Evolutionary conservation across 2,797 vertebrate genomes (phyloP).

Genomic region (Hemitrygon akajei): DNA sequence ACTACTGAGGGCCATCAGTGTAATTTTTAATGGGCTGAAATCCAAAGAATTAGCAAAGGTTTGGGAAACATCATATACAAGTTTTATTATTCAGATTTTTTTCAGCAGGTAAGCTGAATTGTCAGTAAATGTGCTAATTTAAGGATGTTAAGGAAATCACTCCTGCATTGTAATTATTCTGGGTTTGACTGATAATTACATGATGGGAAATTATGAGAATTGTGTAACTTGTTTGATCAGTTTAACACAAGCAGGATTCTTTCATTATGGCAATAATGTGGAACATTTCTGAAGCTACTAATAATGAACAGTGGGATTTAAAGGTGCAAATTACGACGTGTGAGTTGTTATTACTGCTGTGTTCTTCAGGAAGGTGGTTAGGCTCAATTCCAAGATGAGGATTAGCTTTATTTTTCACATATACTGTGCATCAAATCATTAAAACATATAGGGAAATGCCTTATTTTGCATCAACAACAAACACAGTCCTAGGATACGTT

Average conservation of each 20-base stretch:
- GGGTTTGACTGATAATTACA: not conserved
- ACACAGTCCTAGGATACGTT: no score
- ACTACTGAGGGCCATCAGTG: not conserved
- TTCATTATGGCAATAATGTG: not conserved
- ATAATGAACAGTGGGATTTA: not conserved
- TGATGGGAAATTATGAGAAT: not conserved
- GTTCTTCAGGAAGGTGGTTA: not conserved
- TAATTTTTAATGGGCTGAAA: not conserved
- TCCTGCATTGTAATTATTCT: not conserved
- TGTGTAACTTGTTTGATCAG: not conserved
- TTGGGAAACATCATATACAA: not conserved
- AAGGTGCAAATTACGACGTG: not conserved
- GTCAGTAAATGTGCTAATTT: not conserved
- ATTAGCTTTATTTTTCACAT: no score
- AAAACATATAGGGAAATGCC: no score
- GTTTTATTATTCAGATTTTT: not conserved
- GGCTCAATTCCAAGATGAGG: not conserved
- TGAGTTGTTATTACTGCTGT: not conserved
- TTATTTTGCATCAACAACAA: no score
- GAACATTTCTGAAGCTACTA: not conserved
- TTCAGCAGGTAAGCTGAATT: not conserved
- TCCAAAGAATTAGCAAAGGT: not conserved
- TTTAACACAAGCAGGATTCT: not conserved
- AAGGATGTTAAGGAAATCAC: not conserved
- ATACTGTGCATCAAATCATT: no score